Base-by-base conservation (phyloP, 2,797 vertebrate genomes). In the Dryobates pubescens region DNA sequence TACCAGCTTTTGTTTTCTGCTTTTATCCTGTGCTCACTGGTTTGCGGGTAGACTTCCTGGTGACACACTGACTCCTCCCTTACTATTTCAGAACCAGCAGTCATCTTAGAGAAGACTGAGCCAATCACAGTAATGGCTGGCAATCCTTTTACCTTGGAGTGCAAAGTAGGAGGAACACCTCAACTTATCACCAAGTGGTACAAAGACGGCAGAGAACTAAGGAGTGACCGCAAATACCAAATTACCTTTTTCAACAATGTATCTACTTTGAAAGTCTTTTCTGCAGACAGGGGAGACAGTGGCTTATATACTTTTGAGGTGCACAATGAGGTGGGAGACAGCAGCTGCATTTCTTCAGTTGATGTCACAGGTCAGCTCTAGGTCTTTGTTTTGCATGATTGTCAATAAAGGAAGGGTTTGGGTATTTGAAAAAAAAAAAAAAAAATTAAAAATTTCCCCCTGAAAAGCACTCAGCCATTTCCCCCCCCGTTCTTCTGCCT, bases 251-350 rank as follows among this genome's bases (percentile, higher is more conserved):
- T 98, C 94, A 99, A 99, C 83, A 99, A 98, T 71, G 76, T 98
- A 63, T 98, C 98, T 71, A 98, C 97, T 27, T 97, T 99, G 95
- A 99, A 99, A 97, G 98, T 99, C 83, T 98, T 98, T 45, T 97
- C 98, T 14, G 98, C 98, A 88, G 99, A 99, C 91, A 98, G 94
- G 94, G 98, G 96, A 58, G 99, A 99, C 96, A 98, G 98, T 51
- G 98, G 98, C 6, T 98, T 99, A 82, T 99, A 99, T 93, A 99
- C 98, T 90, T 98, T 99, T 97, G 99, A 99, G 94, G 99, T 99
- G 88, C 98, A 98, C 13, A 99, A 99, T 90, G 98, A 98, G 96
- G 99, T 99, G 70, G 99, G 99, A 36, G 99, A 99, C 96, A 99
- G 98, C 97, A 98, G 98, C 94, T 99, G 99, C 94, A 98, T 98